Percentiles rank a stretch among this genome's conserved stretches.
phyloP scores from a whole-genome alignment of 2,797 vertebrate genomes.

The Yasuhikotakia modesta region DNA sequence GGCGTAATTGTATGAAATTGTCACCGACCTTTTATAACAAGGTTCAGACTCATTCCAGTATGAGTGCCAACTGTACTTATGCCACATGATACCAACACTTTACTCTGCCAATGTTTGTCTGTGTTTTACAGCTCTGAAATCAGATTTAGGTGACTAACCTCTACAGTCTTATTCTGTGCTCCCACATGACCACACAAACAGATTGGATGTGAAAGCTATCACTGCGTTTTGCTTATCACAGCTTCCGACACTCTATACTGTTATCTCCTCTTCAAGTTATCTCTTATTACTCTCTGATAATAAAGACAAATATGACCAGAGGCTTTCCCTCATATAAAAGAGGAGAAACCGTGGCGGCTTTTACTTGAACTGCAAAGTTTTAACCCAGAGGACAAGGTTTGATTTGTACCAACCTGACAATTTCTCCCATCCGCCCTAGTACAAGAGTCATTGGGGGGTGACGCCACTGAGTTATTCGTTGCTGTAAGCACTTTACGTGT shows the following conservation, averaged over 20 bases:
- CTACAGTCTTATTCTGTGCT: background rate
- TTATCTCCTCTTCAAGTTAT: slow-evolving; percentile 13
- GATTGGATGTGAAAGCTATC: slow-evolving; percentile 20
- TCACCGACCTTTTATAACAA: slow-evolving; percentile 20
- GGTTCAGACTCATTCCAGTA: slow-evolving; percentile 10
- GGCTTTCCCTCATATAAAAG: slow-evolving; percentile 2
- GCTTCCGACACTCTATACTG: background rate
- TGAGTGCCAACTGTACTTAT: background rate
- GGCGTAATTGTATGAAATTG: slow-evolving; percentile 35
- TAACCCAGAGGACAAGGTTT: slow-evolving; percentile 10
- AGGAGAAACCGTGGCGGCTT: background rate
- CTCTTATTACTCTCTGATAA: slow-evolving; percentile 9
- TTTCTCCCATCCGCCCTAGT: slow-evolving; percentile 9
- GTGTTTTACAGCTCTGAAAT: background rate
- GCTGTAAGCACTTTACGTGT: slow-evolving; percentile 78
- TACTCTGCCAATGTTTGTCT: background rate
- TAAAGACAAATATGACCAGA: slow-evolving; percentile 40
- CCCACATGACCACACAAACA: slow-evolving; percentile 12
- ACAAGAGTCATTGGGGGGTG: slow-evolving; percentile 21
- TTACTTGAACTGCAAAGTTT: slow-evolving; percentile 8
- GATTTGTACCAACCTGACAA: slow-evolving; percentile 42
- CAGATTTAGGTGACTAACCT: slow-evolving; percentile 14
- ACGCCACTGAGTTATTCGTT: slow-evolving; percentile 60
- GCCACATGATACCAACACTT: background rate
- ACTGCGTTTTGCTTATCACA: slow-evolving; percentile 22